Evolutionary conservation across 2,888 invertebrate genomes (phyloP), one percentile per base, ranked within the genome.

Genomic region (Diaprepes abbreviatus): DNA sequence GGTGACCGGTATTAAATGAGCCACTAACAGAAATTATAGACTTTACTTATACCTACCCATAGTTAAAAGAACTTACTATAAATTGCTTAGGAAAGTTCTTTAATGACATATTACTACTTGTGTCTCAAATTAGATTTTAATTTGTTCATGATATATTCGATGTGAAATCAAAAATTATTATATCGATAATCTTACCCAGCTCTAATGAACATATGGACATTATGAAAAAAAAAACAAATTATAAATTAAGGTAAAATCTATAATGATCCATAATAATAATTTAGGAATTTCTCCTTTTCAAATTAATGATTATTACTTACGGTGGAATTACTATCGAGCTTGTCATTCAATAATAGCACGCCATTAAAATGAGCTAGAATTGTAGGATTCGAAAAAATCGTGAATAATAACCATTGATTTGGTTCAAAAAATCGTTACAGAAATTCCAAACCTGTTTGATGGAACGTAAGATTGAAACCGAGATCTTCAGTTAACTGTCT

Each of bases 361-460:
- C 17, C 24, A 45, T 21, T 45, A 45, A 24, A 45, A 9, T 43
- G 16, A 10, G 7, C 43, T 19, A 21, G n/a, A 43, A 43, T 43
- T 19, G 6, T 40, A 17, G 9, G 43, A 10, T 10, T n/a, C n/a
- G n/a, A n/a, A n/a, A 21, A n/a, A 10, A 43, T n/a, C 10, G 10
- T n/a, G 35, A 35, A 35, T 35, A n/a, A 9, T 4, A 38, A 16
- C n/a, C 16, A 16, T 4, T 38, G 38, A 7, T 38, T 43, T 16
- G 9, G 43, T 17, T 35, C n/a, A n/a, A n/a, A n/a, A 9, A 3
- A n/a, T 35, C n/a, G 19, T 43, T 43, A 43, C n/a, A 43, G 43
- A 43, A 43, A 43, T 21, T 19, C 10, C 19, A 43, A 43, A 43
- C 43, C 43, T n/a, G 43, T 43, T 43, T 43, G 43, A 43, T 17